Base-by-base conservation (phyloP, 2,113 vertebrate species). In the Microcebus ravelobensis region DNA sequence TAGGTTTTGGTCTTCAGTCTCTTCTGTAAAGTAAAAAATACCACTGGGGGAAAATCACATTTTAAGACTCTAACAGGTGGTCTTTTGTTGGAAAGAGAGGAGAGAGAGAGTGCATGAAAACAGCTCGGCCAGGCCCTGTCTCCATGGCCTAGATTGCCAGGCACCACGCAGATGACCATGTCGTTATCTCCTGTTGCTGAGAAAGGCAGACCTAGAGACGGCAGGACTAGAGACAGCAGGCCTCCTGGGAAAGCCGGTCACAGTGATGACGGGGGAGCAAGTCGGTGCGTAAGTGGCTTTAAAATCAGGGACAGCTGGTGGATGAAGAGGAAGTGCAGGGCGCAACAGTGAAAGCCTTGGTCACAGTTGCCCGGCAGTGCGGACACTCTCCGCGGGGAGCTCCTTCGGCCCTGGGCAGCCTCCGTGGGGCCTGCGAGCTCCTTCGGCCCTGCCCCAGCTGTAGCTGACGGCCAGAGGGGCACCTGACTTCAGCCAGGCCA, bases 261-360 rank as follows among this genome's bases (percentile, higher is more conserved):
- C 34, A 18, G 9, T 2, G 29, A 55, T 42, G 67, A 23, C 42
- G 1, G 73, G 29, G 59, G 31, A 84, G 57, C n/a, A n/a, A 79
- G 67, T 42, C 42, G 50, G 23, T 73, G 34, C 5, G 1, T 31
- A 45, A 27, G 12, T 45, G 42, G 71, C 55, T 82, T 65, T 42
- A 57, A 67, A 52, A 83, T 29, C 48, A 61, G 1, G 29, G 57
- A 20, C 27, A 48, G 39, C 48, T 71, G 23, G 29, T 59, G 15
- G 81, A 90, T 55, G 73, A 89, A 57, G 61, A 85, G 79, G 36
- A 71, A 17, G 7, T 27, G 9, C 50, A 68, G 25, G 39, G 29
- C 4, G n/a, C 10, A 23, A 23, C 48, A 14, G 31, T 5, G 9
- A 7, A 15, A 3, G 5, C 48, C 8, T 0, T 63, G 52, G 12